These are phyloP conservation scores for Sebastes melanostomus DNA, from an alignment of 2,797 vertebrate species.

Conservation along the genomic window DNA sequence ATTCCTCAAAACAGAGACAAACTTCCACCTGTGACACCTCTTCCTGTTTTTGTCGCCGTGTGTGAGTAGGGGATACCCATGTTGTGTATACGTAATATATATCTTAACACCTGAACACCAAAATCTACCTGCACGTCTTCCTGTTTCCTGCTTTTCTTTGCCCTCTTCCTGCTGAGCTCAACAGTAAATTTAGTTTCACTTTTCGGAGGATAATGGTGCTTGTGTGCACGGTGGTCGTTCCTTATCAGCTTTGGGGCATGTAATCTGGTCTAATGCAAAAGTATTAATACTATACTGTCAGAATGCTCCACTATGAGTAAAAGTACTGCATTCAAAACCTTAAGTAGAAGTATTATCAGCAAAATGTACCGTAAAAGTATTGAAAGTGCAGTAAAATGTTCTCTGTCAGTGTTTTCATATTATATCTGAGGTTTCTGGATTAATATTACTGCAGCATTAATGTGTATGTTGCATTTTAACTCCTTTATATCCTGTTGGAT, in stretches of 20 bases:
- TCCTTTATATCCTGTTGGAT: background rate
- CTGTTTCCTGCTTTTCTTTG: constrained; percentile 13
- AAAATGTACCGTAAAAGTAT: background rate
- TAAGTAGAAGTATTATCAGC: background rate
- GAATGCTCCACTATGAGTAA: background rate
- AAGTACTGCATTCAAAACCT: background rate
- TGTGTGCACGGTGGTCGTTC: too few relatives aligned
- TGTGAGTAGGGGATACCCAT: constrained; percentile 45
- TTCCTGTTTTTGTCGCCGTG: constrained; percentile 7
- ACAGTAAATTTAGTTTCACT: background rate
- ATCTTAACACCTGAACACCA: constrained; percentile 12
- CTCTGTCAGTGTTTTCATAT: background rate
- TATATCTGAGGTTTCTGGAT: background rate
- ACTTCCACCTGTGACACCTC: constrained; percentile 28
- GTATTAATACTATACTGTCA: background rate
- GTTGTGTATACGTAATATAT: background rate
- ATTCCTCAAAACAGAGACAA: constrained; percentile 30
- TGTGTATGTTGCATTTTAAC: background rate
- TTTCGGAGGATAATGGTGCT: background rate
- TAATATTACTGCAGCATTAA: background rate
- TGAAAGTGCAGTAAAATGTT: too few relatives aligned
- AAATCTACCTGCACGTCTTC: constrained; percentile 23
- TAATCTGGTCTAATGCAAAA: background rate
- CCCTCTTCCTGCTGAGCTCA: background rate
- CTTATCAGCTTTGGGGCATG: too few relatives aligned